A percentile compares a stretch with the other conserved stretches of the same genome.
Evolutionary conservation across 2,888 invertebrate species (phyloP).

Genomic region (Cerastis leucographa): DNA sequence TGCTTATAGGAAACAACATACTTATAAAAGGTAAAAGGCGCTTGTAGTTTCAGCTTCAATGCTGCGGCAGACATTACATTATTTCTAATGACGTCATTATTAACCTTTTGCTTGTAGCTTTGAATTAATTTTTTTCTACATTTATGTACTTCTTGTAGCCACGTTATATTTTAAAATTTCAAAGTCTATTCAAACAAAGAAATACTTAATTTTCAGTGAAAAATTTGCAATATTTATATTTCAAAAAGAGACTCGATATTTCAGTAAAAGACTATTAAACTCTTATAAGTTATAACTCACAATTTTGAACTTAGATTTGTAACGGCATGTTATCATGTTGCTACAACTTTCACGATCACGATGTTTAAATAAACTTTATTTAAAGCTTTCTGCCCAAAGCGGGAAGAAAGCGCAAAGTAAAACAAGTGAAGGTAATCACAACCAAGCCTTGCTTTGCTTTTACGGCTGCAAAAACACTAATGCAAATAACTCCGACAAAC

Average conservation of each 20-base stretch:
- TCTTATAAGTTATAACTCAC: too few relatives aligned
- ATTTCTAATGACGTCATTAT: conserved; percentile 55
- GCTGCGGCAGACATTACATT: conserved; percentile 34
- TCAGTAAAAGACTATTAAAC: too few relatives aligned
- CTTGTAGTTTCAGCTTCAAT: conserved; percentile 26
- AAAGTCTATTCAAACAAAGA: neutral
- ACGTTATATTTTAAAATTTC: neutral
- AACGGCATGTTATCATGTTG: neutral
- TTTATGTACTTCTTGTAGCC: neutral
- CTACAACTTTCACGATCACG: neutral
- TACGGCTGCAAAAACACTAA: conserved; percentile 23
- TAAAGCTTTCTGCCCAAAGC: neutral
- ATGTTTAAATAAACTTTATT: neutral
- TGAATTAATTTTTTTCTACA: conserved; percentile 16
- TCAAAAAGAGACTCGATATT: too few relatives aligned
- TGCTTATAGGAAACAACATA: neutral
- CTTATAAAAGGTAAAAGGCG: conserved; percentile 6
- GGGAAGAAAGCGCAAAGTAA: conserved; percentile 5
- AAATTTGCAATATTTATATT: neutral
- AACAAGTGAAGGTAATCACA: conserved; percentile 41
- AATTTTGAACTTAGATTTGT: neutral
- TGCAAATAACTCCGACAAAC: conserved; percentile 44
- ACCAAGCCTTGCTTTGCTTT: conserved; percentile 26
- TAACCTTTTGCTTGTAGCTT: conserved; percentile 25
- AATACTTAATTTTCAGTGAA: neutral